These are phyloP conservation scores for Sminthurinus signatus DNA, from an alignment of 1,140 invertebrate species.

Conservation along the genomic window DNA sequence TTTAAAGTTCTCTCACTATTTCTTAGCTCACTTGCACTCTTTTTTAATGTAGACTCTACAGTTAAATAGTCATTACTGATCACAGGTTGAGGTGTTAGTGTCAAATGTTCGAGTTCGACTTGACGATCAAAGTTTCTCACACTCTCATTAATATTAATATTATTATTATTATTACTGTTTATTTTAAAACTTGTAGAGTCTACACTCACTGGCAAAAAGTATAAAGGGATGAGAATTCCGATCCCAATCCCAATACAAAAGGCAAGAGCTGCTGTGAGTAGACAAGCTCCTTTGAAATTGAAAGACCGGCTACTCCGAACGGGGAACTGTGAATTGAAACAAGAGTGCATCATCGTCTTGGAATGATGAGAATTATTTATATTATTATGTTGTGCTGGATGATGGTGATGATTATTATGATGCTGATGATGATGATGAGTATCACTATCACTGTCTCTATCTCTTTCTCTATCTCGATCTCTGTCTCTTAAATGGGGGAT, in stretches of 20 bases:
- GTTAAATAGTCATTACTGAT: constrained; percentile 1
- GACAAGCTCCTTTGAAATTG: constrained; percentile 38
- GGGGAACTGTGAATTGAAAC: constrained; percentile 31
- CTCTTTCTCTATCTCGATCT: no score
- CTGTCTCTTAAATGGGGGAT: constrained; percentile 8
- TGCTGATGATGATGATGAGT: no score
- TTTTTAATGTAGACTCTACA: no score
- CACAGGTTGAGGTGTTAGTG: constrained; percentile 17
- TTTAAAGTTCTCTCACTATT: no score
- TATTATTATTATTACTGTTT: not conserved
- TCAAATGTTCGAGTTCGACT: constrained; percentile 9
- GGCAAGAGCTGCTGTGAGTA: constrained; percentile 41
- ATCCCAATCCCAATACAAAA: constrained; percentile 43
- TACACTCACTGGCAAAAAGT: constrained; percentile 33
- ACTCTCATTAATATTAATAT: no score
- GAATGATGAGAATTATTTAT: constrained; percentile 4
- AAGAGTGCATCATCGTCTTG: constrained; percentile 11
- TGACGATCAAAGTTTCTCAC: no score
- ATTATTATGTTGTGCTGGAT: no score
- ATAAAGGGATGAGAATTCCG: constrained; percentile 42
- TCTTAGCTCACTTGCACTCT: no score
- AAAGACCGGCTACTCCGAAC: constrained; percentile 33
- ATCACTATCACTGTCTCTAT: no score
- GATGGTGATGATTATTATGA: constrained; percentile 3
- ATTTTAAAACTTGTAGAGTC: not conserved